These are phyloP conservation scores for Taeniopygia guttata DNA, from an alignment of 2,797 vertebrate species.

Conservation along the genomic window DNA sequence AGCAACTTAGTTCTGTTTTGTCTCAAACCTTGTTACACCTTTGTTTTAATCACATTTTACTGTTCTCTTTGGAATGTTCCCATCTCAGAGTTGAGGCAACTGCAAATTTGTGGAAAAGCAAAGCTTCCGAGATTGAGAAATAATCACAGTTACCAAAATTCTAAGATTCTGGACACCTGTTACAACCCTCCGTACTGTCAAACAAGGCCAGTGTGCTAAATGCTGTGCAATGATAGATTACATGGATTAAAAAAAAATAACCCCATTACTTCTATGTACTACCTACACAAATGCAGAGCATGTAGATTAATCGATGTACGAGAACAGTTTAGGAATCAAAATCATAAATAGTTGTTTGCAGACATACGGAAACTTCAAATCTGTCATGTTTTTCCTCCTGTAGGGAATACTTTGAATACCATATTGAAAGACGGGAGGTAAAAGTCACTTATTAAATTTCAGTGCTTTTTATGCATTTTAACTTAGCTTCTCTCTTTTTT, in stretches of 20 bases:
- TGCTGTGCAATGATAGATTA: background rate
- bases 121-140: background rate
- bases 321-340: background rate
- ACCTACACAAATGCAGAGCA: background rate
- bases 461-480: background rate
- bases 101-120: background rate
- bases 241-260: background rate
- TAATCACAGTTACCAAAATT: background rate
- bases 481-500: background rate
- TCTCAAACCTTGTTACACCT: background rate
- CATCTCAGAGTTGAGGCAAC: background rate
- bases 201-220: background rate
- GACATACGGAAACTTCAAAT: background rate
- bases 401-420: background rate
- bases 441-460: background rate
- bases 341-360: background rate
- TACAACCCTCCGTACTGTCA: background rate
- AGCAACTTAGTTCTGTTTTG: background rate
- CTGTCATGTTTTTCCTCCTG: background rate
- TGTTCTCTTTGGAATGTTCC: background rate
- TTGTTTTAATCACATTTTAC: background rate
- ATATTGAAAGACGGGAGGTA: background rate
- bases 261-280: background rate
- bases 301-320: background rate
- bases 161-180: background rate